phyloP scores from a whole-genome alignment of 30 jellyfish, hydroid and myxozoan species.

The Chironex yamaguchii region DNA sequence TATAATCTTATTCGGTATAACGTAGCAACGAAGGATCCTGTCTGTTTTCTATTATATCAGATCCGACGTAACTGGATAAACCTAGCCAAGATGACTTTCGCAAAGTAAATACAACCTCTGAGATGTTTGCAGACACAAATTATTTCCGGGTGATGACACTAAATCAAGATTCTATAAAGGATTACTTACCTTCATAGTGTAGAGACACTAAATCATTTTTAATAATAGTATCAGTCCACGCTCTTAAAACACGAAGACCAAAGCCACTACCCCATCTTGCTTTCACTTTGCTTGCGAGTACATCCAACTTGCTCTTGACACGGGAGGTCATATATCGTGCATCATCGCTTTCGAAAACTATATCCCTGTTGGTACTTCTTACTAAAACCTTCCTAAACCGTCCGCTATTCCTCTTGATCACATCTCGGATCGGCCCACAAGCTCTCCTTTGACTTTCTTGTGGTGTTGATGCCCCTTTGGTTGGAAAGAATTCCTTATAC shows the following conservation, averaged over 20 bases:
- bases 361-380: slow-evolving; percentile 69
- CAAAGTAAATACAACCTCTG: no score
- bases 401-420: slow-evolving; percentile 85
- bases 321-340: slow-evolving; percentile 95
- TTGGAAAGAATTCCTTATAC: slow-evolving; percentile 75
- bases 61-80: no score
- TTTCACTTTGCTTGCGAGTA: slow-evolving; percentile 76
- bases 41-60: no score
- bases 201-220: slow-evolving; percentile 76
- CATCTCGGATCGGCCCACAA: slow-evolving; percentile 90
- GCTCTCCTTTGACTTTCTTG: slow-evolving; percentile 65
- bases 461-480: slow-evolving; percentile 68
- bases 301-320: slow-evolving; percentile 88
- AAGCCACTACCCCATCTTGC: slow-evolving; percentile 65
- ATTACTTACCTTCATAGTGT: slow-evolving; percentile 93
- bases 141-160: background rate
- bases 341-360: slow-evolving; percentile 70
- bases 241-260: slow-evolving; percentile 69
- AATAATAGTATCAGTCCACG: slow-evolving; percentile 93
- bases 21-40: no score
- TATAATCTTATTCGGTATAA: no score
- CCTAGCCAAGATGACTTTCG: no score
- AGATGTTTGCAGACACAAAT: no score
- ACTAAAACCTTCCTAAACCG: slow-evolving; percentile 85
- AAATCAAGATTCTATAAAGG: background rate